Evolutionary conservation across 2,113 vertebrate genomes (phyloP).

Genomic region (Sitta europaea): DNA sequence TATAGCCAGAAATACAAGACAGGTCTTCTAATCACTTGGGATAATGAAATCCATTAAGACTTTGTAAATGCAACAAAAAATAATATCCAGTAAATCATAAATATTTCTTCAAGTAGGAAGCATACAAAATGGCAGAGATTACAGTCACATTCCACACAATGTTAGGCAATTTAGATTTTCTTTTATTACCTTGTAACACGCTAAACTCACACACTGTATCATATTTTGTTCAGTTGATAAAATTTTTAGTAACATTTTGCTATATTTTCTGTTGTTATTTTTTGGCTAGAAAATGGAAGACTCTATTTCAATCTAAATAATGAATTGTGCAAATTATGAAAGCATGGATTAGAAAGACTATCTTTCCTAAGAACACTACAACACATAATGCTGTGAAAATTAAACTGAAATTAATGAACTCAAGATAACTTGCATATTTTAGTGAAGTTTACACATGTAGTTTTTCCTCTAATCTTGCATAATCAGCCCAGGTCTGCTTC

Average conservation of each 20-base stretch:
- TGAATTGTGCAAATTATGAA: not conserved
- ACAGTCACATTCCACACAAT: not conserved
- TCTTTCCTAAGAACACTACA: not conserved
- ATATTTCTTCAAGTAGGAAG: not conserved
- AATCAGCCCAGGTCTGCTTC: not conserved
- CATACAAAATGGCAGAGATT: not conserved
- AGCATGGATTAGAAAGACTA: not conserved
- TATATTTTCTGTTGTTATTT: not conserved
- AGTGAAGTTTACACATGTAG: not conserved
- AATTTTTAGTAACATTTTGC: not conserved
- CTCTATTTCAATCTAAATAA: not conserved
- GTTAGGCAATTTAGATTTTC: not conserved
- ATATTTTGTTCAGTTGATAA: not conserved
- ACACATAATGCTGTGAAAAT: not conserved
- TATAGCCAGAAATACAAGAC: not conserved
- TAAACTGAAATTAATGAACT: conserved; percentile 10
- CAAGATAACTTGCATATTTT: not conserved
- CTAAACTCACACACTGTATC: not conserved
- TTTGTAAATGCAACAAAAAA: not conserved
- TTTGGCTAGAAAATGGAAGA: not conserved
- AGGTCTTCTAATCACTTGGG: not conserved
- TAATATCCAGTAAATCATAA: not conserved
- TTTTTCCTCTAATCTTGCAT: not conserved
- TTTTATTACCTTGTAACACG: not conserved
- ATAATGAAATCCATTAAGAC: not conserved